Evolutionary conservation across 2,888 invertebrate genomes (phyloP).

Genomic region (Drosophila pegasa): DNA sequence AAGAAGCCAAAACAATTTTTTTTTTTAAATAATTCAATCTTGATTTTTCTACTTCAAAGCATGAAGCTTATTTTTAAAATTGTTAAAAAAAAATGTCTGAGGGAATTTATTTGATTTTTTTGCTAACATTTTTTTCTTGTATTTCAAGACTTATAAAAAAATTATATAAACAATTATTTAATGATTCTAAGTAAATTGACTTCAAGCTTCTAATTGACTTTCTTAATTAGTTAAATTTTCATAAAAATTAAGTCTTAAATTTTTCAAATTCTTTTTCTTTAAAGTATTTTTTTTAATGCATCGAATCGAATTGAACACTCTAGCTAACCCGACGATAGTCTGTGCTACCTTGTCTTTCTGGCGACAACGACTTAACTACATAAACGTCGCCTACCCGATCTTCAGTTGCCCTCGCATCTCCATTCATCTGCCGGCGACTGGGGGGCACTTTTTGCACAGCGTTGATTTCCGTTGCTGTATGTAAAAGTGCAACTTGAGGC

Average conservation of each 20-base stretch:
- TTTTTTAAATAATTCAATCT: no score
- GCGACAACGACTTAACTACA: conserved; percentile 59
- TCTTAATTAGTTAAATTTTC: no score
- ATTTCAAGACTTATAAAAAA: no score
- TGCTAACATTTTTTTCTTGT: no score
- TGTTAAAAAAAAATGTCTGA: neutral
- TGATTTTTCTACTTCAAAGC: no score
- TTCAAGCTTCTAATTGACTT: no score
- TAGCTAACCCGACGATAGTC: conserved; percentile 24
- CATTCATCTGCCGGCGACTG: conserved; percentile 77
- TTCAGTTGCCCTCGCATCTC: conserved; percentile 22
- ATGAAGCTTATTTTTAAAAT: neutral
- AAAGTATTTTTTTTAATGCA: neutral
- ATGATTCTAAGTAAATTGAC: no score
- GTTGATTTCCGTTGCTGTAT: conserved; percentile 78
- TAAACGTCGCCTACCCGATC: conserved; percentile 43
- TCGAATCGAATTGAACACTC: neutral
- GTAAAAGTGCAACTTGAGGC: conserved; percentile 80
- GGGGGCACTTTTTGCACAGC: conserved; percentile 71
- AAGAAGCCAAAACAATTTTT: no score
- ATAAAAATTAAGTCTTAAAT: neutral
- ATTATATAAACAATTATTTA: no score
- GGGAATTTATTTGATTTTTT: no score
- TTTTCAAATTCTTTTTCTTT: neutral
- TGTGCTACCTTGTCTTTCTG: neutral